Evolutionary conservation across 53 echinoderm and acorn worm genomes (phyloP), one percentile per base, ranked within the genome.

Genomic region (Glandiceps talaboti): DNA sequence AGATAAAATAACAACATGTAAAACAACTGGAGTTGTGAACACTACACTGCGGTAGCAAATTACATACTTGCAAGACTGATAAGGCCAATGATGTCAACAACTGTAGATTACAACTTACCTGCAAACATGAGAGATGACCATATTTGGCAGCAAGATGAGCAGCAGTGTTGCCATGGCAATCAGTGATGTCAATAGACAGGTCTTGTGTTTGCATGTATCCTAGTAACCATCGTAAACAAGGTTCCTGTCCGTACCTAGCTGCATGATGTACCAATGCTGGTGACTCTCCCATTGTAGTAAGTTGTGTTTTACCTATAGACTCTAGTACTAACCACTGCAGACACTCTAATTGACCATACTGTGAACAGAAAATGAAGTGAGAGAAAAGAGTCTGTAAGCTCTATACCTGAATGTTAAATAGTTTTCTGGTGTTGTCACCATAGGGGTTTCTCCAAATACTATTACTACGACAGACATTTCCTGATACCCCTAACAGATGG

Each of bases 201-300:
- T 80, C 86, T 20, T 75, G 31, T 29, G 80, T 84, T 32, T 84
- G 90, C 92, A 92, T 92, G 31, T 81, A 81, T 33, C 85, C 87
- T 0, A 92, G 85, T 80, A 92, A 82, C 90, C 92, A 87, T 26
- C 92, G 85, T 31, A 92, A 77, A 79, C 92, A 92, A 29, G 82
- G 25, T 83, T 92, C 90, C 85, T 92, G 92, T n/a, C 92, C 92
- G 83, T 87, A 90, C 29, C 92, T 84, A 31, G 90, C 85, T 29
- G 90, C 92, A 1, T 89, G 82, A 76, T 92, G 92, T 6, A 92
- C 81, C 76, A 92, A 76, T 30, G 85, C 85, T 87, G 89, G 89
- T 32, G 85, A 75, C 80, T 90, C 87, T 76, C 87, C 92, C 30
- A 81, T 85, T 6, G 86, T n/a, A 1, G 82, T 85, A 0, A 92